phyloP scores from a whole-genome alignment of 2,888 invertebrate species.

The Scaptomyza reducta region DNA sequence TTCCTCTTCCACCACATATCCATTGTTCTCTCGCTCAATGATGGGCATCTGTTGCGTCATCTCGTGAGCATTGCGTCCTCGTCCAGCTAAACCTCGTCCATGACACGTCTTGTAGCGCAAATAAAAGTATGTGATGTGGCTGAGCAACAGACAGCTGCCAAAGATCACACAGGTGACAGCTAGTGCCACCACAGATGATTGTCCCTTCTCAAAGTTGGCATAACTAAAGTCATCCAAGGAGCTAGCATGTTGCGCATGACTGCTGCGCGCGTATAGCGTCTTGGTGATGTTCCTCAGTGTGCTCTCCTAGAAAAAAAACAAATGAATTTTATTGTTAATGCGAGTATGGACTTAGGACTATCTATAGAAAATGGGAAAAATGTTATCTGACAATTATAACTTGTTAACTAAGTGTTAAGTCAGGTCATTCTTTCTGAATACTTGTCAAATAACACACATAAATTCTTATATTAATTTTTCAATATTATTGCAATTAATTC shows the following conservation, averaged over 20 bases:
- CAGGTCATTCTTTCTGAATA: no score
- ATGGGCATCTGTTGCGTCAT: conserved; percentile 91
- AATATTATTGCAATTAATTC: no score
- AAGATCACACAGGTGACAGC: conserved; percentile 89
- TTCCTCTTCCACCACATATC: conserved; percentile 90
- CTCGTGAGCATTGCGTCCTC: conserved; percentile 86
- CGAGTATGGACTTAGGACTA: not conserved
- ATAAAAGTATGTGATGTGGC: conserved; percentile 86
- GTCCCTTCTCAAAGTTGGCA: conserved; percentile 79
- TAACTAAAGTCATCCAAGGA: conserved; percentile 76
- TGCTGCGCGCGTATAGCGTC: conserved; percentile 87
- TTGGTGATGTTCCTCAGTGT: conserved; percentile 88
- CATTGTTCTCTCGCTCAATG: conserved; percentile 91
- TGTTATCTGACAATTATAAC: no score
- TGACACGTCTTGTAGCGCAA: conserved; percentile 84
- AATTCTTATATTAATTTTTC: no score
- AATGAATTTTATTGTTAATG: not conserved
- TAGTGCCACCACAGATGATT: conserved; percentile 83
- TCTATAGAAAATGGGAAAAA: no score
- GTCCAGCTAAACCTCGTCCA: conserved; percentile 64
- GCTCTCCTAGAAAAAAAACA: conserved; percentile 63
- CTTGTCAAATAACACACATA: no score
- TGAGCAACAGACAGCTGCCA: conserved; percentile 87
- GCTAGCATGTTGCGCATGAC: conserved; percentile 83
- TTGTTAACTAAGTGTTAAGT: no score